phyloP scores from a whole-genome alignment of 2,888 invertebrate genomes.

The Formica aserva region DNA sequence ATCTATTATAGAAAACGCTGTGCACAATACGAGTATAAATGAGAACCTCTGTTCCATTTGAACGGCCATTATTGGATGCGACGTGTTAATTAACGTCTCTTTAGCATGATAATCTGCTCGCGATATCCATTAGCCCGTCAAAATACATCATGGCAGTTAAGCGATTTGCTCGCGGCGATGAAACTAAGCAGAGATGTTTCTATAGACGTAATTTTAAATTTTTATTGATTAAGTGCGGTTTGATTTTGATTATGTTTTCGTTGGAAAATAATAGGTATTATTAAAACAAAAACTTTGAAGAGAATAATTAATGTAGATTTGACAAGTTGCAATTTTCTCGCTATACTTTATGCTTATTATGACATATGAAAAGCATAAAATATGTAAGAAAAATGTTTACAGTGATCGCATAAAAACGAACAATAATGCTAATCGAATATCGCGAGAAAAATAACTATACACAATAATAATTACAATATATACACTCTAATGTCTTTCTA shows the following conservation, averaged over 20 bases:
- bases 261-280: background rate
- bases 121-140: slow-evolving; percentile 79
- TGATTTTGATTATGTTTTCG: background rate
- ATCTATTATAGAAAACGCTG: background rate
- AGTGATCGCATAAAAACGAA: background rate
- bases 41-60: slow-evolving; percentile 65
- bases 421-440: background rate
- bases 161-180: slow-evolving; percentile 69
- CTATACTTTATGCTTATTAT: background rate
- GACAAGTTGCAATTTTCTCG: background rate
- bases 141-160: slow-evolving; percentile 72
- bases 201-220: slow-evolving; percentile 66
- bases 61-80: slow-evolving; percentile 74
- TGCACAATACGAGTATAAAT: slow-evolving; percentile 47
- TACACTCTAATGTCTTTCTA: background rate
- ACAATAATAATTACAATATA: background rate
- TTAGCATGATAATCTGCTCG: slow-evolving; percentile 78
- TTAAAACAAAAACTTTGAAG: background rate
- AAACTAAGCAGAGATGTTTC: slow-evolving; percentile 64
- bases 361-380: background rate
- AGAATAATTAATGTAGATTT: background rate
- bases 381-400: background rate
- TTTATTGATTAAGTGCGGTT: slow-evolving; percentile 25
- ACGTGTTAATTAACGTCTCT: slow-evolving; percentile 80
- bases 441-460: background rate